Conservation (phyloP, 2,797 vertebrate species). For the Leucoraja ocellata region DNA sequence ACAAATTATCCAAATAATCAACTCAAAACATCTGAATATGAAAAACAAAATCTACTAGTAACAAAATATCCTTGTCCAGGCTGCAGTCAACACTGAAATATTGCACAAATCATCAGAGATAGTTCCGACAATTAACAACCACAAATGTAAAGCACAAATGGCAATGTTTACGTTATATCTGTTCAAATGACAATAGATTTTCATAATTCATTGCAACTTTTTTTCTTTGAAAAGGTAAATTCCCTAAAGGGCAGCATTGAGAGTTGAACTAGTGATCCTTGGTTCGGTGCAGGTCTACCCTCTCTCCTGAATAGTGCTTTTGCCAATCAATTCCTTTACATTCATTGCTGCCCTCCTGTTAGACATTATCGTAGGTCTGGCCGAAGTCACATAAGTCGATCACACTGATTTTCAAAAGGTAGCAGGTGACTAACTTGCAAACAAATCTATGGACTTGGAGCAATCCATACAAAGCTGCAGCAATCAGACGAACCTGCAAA, state of each 20-base stretch:
- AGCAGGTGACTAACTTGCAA: slow-evolving; percentile 14
- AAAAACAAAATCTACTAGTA: neutral
- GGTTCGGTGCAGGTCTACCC: neutral
- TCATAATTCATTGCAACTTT: slow-evolving; percentile 26
- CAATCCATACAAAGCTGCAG: neutral
- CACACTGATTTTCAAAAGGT: neutral
- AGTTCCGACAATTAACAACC: slow-evolving; percentile 10
- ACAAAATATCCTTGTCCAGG: neutral
- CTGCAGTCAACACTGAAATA: slow-evolving; percentile 33
- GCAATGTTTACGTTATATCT: slow-evolving; percentile 22
- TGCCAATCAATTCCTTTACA: neutral
- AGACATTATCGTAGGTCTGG: neutral
- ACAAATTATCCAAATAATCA: slow-evolving; percentile 10
- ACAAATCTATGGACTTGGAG: neutral
- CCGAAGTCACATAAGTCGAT: neutral
- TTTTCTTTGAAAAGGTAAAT: neutral
- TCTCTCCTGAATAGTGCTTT: neutral
- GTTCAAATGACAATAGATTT: slow-evolving; percentile 32
- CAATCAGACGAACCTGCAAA: neutral
- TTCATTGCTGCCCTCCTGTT: neutral
- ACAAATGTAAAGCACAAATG: slow-evolving; percentile 36
- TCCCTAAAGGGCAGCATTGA: neutral
- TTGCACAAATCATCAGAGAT: slow-evolving; percentile 27
- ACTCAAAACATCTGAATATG: slow-evolving; percentile 23
- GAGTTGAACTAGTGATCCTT: neutral